Percentiles rank a stretch among this genome's conserved stretches.
Evolutionary conservation across 1,140 invertebrate species (phyloP).

Genomic region (Coptotermes formosanus): DNA sequence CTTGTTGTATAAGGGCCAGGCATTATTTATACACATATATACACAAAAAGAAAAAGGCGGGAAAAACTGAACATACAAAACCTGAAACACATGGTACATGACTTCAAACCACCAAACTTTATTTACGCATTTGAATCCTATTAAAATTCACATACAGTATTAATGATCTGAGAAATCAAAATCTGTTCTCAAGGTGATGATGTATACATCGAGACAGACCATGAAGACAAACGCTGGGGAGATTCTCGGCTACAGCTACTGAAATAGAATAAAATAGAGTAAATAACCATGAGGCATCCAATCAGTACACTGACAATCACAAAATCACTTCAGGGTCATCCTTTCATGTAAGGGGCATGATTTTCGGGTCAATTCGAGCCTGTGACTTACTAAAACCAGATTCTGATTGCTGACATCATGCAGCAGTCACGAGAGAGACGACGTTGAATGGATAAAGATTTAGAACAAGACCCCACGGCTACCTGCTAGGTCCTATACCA

Average conservation of each 20-base stretch:
- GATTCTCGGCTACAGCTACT: constrained; percentile 8
- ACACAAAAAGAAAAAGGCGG: background rate
- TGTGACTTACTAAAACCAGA: too few species aligned
- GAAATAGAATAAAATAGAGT: background rate
- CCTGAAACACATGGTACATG: background rate
- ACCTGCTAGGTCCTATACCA: too few species aligned
- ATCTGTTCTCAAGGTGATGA: background rate
- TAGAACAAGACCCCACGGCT: too few species aligned
- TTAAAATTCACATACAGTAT: background rate
- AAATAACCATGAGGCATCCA: background rate
- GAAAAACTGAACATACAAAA: background rate
- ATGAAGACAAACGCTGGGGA: background rate
- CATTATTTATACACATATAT: background rate
- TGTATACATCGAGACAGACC: background rate
- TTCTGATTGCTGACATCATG: too few species aligned
- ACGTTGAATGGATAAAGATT: too few species aligned
- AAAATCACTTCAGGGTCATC: background rate
- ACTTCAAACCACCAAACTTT: background rate
- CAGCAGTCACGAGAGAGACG: too few species aligned
- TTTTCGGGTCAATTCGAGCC: background rate
- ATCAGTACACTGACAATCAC: background rate
- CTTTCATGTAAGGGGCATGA: background rate
- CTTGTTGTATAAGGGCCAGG: too few species aligned
- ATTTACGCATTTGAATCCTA: background rate
- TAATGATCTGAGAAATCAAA: background rate